Evolutionary conservation across 2,797 vertebrate genomes (phyloP).

Genomic region (Chaunax sp.): DNA sequence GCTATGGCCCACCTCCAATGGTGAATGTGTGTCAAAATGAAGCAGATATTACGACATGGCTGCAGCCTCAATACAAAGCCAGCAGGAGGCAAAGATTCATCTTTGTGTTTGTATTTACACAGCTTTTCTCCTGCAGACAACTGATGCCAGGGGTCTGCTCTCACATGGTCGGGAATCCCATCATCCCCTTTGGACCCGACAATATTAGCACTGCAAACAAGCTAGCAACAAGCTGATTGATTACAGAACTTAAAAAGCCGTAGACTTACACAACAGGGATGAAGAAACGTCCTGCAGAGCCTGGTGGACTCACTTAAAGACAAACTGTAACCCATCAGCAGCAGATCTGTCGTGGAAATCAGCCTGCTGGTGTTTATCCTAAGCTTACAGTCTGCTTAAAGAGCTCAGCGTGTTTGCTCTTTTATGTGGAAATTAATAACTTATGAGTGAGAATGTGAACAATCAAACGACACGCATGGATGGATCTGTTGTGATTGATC

Average conservation of each 20-base stretch:
- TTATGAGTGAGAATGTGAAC: constrained; percentile 47
- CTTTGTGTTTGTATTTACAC: constrained; percentile 34
- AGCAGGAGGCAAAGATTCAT: constrained; percentile 8
- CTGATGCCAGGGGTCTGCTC: constrained; percentile 3
- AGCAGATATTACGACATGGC: constrained; percentile 41
- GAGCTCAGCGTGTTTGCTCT: constrained; percentile 23
- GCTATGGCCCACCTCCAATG: constrained; percentile 11
- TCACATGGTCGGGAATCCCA: constrained; percentile 5
- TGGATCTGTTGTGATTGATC: constrained; percentile 32
- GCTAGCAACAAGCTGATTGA: constrained; percentile 34
- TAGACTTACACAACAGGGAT: constrained; percentile 34
- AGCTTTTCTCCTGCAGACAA: constrained; percentile 10
- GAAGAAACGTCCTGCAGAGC: constrained; percentile 2
- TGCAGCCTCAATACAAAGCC: constrained; percentile 35
- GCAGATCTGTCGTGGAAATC: constrained; percentile 23
- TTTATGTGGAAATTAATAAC: constrained; percentile 53
- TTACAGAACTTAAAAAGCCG: constrained; percentile 46
- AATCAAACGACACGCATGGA: constrained; percentile 27
- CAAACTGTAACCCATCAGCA: constrained; percentile 10
- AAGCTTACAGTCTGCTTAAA: constrained; percentile 25
- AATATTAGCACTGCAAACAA: constrained; percentile 2
- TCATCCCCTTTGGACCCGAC: constrained; percentile 4
- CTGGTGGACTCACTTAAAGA: constrained; percentile 12
- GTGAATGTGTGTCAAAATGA: constrained; percentile 43
- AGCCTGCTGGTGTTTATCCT: constrained; percentile 23